Evolutionary conservation across 2,797 vertebrate species (phyloP), one percentile per base, ranked within the genome.

Genomic region (Tenualosa thibaudeaui): DNA sequence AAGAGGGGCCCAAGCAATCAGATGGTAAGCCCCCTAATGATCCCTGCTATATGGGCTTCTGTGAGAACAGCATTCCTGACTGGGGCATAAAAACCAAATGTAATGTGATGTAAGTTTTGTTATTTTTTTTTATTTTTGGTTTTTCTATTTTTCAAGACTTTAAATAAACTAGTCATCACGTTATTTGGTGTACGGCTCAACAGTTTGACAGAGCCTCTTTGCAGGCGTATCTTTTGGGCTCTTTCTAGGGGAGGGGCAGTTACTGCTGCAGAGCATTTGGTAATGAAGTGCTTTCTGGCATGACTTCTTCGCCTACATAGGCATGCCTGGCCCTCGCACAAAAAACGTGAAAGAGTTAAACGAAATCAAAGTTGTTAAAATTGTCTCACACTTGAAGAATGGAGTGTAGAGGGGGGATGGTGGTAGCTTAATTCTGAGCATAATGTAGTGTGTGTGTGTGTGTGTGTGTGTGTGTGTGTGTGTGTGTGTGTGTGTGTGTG

Each of bases 21-120:
- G 87, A 92, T 89, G 88, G 90, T 88, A 92, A 94, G 92, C 92
- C 90, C 88, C 88, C 92, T 94, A 94, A 95, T 94, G 89, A 90
- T 90, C 86, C 87, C 86, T 92, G 91, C 90, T 89, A 92, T 89
- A 91, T 12, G 10, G 92, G 92, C 93, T 91, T 90, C 90, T 94
- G 91, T 93, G 94, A 94, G 90, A 89, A 75, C 68, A 68, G 43
- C 75, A 53, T 82, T 43, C 81, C 68, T 84, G 86, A 71, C 82
- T 17, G 53, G 0, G 31, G 13, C 1, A 22, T 0, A 15, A 31
- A 71, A 37, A 40, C 26, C 0, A 3, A 71, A 37, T 5, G 65
- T 3, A 71, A 71, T 78, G 71, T 46, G 71, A 78, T 78, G 37
- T 43, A 3, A 78, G 19, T 13, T 1, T 56, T 22, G 19, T 22